phyloP scores from a whole-genome alignment of 2,888 invertebrate genomes.

The Epinotia bilunana region DNA sequence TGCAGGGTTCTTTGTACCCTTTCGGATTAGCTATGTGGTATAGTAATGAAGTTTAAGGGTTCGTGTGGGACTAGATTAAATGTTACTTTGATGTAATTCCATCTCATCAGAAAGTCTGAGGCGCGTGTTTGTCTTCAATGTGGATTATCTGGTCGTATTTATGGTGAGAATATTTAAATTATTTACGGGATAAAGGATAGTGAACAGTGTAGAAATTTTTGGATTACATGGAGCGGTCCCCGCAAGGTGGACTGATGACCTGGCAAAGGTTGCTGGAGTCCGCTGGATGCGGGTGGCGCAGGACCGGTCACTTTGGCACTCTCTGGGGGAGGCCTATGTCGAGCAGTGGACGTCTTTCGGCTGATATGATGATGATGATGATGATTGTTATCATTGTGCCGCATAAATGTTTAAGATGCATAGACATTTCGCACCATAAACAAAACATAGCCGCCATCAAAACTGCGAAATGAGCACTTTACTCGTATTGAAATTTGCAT shows the following conservation, averaged over 20 bases:
- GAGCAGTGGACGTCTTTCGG: too few relatives aligned
- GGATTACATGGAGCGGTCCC: too few relatives aligned
- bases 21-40: constrained; percentile 9
- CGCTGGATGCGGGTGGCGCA: too few relatives aligned
- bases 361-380: too few relatives aligned
- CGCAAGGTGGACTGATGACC: too few relatives aligned
- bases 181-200: background rate
- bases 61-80: background rate
- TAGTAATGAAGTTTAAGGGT: constrained; percentile 9
- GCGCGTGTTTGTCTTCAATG: background rate
- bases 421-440: too few relatives aligned
- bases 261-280: too few relatives aligned
- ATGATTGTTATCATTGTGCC: too few relatives aligned
- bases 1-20: constrained; percentile 15
- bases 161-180: background rate
- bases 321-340: too few relatives aligned
- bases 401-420: too few relatives aligned
- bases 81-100: background rate
- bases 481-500: background rate
- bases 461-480: background rate
- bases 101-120: constrained; percentile 1
- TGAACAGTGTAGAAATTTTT: too few relatives aligned
- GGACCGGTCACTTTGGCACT: too few relatives aligned
- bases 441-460: background rate
- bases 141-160: background rate